Base-by-base conservation (phyloP, 2,797 vertebrate species). In the Crax fasciolata region DNA sequence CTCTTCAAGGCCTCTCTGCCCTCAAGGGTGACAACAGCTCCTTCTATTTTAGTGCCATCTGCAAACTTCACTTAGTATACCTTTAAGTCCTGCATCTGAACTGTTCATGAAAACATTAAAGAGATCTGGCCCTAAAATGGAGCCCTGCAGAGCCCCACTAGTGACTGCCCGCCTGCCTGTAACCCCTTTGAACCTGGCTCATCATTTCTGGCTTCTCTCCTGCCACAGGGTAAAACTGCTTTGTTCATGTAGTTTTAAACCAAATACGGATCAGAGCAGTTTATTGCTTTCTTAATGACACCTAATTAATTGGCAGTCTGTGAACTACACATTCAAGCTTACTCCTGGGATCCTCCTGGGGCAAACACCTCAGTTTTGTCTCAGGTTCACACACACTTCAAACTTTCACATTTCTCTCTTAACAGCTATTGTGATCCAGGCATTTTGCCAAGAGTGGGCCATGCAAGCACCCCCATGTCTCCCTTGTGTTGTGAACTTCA, bases 151-250 rank as follows among this genome's bases (percentile, higher is more conserved):
- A 61, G 27, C 24, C 58, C 24, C 35, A 11, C 10, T 61, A 61
- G 58, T 61, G 58, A 61, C 35, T 38, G 14, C 10, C 24, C 35
- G 25, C 35, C 58, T 39, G 35, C 15, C 58, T 61, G 35, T 18
- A 61, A 39, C 35, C 14, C 35, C 35, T 38, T 27, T 61, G 35
- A 62, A 17, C 59, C 25, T 25, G 13, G 28, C 18, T 18, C n/a
- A 28, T 13, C 6, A 8, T 71, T 76, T 84, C 28, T 13, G 24
- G 55, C 27, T 76, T 83, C 24, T 85, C 27, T 87, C 24, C 39
- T 0, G 0, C n/a, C 28, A 27, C 59, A 66, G 48, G 20, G 17
- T 28, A 54, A 46, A 75, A 25, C 9, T 23, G 1, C 27, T 73
- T 66, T 58, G 4, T 32, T 54, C 7, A 0, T 55, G 20, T 44